Evolutionary conservation across 2,888 invertebrate species (phyloP).

Genomic region (Altica lythri): DNA sequence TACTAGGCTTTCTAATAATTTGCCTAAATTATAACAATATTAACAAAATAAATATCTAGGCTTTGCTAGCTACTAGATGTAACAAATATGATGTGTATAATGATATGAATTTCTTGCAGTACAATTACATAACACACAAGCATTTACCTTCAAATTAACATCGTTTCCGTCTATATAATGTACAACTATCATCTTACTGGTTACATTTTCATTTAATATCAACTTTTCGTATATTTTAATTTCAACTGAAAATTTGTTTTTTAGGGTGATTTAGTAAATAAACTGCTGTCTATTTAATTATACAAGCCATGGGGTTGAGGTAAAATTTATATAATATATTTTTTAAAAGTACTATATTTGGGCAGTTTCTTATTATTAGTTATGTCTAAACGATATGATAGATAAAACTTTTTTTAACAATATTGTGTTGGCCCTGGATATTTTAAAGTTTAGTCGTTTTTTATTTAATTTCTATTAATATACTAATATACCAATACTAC

Average conservation of each 20-base stretch:
- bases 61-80: constrained; percentile 30
- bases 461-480: no score
- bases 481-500: no score
- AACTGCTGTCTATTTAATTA: not conserved
- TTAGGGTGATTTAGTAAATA: not conserved
- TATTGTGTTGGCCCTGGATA: no score
- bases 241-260: not conserved
- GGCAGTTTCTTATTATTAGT: no score
- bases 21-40: constrained; percentile 34
- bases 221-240: not conserved
- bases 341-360: no score
- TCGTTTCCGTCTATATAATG: constrained; percentile 6
- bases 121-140: constrained; percentile 21
- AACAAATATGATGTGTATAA: constrained; percentile 40
- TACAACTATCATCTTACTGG: constrained; percentile 4
- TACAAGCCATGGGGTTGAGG: no score
- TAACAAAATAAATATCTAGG: constrained; percentile 41
- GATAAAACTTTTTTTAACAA: no score
- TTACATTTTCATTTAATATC: constrained; percentile 6
- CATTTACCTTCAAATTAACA: constrained; percentile 11
- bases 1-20: constrained; percentile 24
- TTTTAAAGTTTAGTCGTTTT: no score
- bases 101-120: constrained; percentile 35
- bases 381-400: no score
- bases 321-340: no score